These are phyloP conservation scores for Idaea straminata DNA, from an alignment of 2,888 invertebrate species.

Conservation along the genomic window DNA sequence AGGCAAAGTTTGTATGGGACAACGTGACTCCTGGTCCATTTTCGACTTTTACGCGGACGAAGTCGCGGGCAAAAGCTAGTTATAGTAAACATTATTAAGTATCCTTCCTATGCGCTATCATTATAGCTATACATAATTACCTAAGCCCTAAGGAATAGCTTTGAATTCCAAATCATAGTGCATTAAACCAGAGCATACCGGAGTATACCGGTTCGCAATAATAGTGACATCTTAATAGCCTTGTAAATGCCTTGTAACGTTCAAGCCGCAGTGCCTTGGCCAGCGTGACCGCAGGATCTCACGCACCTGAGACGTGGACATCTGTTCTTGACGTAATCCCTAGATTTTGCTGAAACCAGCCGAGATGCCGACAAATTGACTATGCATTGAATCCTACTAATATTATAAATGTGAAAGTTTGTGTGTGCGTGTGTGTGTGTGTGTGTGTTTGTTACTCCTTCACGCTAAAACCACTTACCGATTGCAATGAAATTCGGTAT, in stretches of 20 bases:
- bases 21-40: no score
- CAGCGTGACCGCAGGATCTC: conserved; percentile 35
- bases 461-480: no score
- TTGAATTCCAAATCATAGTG: conserved; percentile 31
- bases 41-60: no score
- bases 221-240: neutral
- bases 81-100: no score
- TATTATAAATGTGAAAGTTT: no score
- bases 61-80: no score
- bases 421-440: no score
- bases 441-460: no score
- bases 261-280: conserved; percentile 25
- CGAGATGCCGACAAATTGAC: neutral
- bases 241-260: conserved; percentile 10
- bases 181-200: conserved; percentile 5
- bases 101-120: no score
- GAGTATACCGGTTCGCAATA: conserved; percentile 7
- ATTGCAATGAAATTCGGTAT: no score
- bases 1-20: no score
- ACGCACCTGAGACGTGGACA: conserved; percentile 37
- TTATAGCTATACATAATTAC: neutral
- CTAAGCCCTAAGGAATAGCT: conserved; percentile 11
- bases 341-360: conserved; percentile 20
- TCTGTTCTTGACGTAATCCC: conserved; percentile 37
- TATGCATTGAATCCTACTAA: neutral